A percentile compares a stretch with the other conserved stretches of the same genome.
phyloP scores from a whole-genome alignment of 2,888 invertebrate species.

The Archaeoteleia sp. region DNA sequence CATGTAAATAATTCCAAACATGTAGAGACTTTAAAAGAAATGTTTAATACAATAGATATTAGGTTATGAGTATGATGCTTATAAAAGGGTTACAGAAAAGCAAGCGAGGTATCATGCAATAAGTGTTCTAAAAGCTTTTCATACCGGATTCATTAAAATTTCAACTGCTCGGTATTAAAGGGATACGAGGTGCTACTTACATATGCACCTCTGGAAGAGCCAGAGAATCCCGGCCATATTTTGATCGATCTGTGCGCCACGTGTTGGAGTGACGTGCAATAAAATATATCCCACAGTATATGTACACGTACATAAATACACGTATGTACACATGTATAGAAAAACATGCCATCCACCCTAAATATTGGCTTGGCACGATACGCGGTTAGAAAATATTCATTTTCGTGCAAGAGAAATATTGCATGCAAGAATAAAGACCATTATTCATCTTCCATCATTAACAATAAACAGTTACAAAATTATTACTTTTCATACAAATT shows the following conservation, averaged over 20 bases:
- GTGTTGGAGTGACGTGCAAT: slow-evolving; percentile 68
- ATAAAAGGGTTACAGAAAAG: background rate
- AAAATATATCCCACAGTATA: slow-evolving; percentile 65
- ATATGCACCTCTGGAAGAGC: slow-evolving; percentile 62
- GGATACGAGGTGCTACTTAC: slow-evolving; percentile 61
- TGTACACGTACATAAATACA: no score
- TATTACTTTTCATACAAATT: no score
- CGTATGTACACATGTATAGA: slow-evolving; percentile 40
- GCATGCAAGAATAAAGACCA: slow-evolving; percentile 37
- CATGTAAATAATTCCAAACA: no score
- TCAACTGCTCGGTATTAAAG: slow-evolving; percentile 47
- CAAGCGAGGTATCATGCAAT: slow-evolving; percentile 17
- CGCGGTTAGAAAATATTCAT: slow-evolving; percentile 46
- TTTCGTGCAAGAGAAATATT: slow-evolving; percentile 49
- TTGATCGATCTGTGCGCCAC: slow-evolving; percentile 69
- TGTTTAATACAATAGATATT: no score
- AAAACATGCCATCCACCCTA: slow-evolving; percentile 48
- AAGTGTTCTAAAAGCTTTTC: slow-evolving; percentile 18
- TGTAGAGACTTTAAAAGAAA: no score
- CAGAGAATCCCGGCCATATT: slow-evolving; percentile 60
- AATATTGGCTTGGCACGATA: slow-evolving; percentile 52
- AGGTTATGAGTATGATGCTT: background rate
- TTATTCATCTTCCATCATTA: no score
- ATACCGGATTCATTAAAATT: slow-evolving; percentile 56
- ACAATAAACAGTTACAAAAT: no score